These are phyloP conservation scores for Heliornis fulica DNA, from an alignment of 2,113 vertebrate species.

Conservation along the genomic window DNA sequence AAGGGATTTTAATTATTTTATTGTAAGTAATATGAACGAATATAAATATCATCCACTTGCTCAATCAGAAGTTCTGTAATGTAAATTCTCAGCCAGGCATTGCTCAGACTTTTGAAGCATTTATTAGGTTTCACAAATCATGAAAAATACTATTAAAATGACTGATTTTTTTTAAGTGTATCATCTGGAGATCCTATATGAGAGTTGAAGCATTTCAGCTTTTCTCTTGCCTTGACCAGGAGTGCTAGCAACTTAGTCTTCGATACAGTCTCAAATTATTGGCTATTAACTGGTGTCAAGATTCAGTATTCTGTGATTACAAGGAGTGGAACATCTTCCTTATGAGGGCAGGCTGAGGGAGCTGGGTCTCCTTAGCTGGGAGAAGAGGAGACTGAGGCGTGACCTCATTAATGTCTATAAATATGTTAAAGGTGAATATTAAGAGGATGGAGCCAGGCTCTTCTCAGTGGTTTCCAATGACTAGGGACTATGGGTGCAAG, in stretches of 20 bases:
- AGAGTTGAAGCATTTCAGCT: neutral
- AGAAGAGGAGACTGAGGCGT: too few relatives aligned
- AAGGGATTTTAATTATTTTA: neutral
- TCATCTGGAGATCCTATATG: neutral
- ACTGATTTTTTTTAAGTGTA: neutral
- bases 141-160: neutral
- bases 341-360: too few relatives aligned
- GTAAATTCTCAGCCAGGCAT: neutral
- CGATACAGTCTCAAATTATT: neutral
- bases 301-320: neutral
- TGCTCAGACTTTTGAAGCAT: neutral
- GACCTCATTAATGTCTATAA: too few relatives aligned
- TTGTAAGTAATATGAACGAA: neutral
- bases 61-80: neutral
- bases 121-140: neutral
- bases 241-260: neutral
- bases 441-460: too few relatives aligned
- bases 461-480: too few relatives aligned
- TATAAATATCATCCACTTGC: neutral
- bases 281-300: neutral
- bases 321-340: too few relatives aligned
- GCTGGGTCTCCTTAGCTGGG: too few relatives aligned
- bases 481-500: too few relatives aligned
- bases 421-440: too few relatives aligned
- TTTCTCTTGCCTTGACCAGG: neutral